A percentile compares a stretch with the other conserved stretches of the same genome.
phyloP scores from a whole-genome alignment of 2,888 invertebrate genomes.

The Lagria hirta region DNA sequence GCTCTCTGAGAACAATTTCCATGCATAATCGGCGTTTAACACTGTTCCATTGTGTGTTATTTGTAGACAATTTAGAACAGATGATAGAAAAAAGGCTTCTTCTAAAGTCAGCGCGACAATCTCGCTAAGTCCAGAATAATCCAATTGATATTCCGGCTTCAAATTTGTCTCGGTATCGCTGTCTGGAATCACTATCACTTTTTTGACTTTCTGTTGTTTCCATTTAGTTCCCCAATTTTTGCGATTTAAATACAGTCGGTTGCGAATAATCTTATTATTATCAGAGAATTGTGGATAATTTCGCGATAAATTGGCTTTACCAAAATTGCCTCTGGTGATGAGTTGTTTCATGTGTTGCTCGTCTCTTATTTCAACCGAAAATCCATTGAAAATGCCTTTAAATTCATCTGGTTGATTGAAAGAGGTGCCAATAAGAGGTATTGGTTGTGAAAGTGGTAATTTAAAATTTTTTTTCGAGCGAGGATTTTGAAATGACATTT shows the following conservation, averaged over 20 bases:
- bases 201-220: slow-evolving; percentile 37
- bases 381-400: slow-evolving; percentile 67
- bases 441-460: slow-evolving; percentile 46
- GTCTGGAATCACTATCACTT: slow-evolving; percentile 64
- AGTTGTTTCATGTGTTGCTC: slow-evolving; percentile 62
- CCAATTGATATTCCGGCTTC: slow-evolving; percentile 62
- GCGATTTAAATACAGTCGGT: slow-evolving; percentile 63
- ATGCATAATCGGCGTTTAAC: slow-evolving; percentile 58
- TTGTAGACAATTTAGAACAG: slow-evolving; percentile 67
- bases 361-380: slow-evolving; percentile 65
- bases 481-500: slow-evolving; percentile 25
- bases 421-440: slow-evolving; percentile 53
- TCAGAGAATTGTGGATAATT: slow-evolving; percentile 47
- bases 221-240: slow-evolving; percentile 55
- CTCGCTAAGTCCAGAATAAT: slow-evolving; percentile 63
- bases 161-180: slow-evolving; percentile 67
- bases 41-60: slow-evolving; percentile 58
- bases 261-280: slow-evolving; percentile 58
- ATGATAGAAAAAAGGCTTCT: slow-evolving; percentile 76
- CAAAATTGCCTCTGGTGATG: slow-evolving; percentile 74
- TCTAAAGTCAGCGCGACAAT: slow-evolving; percentile 69
- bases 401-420: slow-evolving; percentile 58
- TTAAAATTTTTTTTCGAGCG: slow-evolving; percentile 44
- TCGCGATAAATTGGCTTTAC: slow-evolving; percentile 62
- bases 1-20: slow-evolving; percentile 61